Conservation (phyloP, 2,113 vertebrate genomes). For the Colinus virginianus region DNA sequence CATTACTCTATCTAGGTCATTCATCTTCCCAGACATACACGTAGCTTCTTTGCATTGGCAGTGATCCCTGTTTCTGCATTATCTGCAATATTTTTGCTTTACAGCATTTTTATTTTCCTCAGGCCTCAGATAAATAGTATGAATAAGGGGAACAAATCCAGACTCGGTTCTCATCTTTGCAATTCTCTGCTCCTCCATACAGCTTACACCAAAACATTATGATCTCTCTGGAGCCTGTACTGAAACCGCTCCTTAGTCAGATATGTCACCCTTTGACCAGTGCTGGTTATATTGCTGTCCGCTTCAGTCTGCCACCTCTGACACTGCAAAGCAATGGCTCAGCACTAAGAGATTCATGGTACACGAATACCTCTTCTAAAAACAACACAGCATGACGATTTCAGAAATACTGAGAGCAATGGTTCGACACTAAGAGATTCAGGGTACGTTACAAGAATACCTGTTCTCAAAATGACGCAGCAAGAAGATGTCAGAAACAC, state of each 20-base stretch:
- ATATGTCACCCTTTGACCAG: background rate
- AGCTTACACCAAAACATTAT: background rate
- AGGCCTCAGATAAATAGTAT: background rate
- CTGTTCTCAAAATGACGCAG: slow-evolving; percentile 65
- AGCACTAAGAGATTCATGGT: slow-evolving; percentile 6
- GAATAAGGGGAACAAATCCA: background rate
- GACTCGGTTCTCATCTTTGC: background rate
- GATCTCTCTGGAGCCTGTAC: background rate
- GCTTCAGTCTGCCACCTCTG: slow-evolving; percentile 38
- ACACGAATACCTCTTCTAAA: slow-evolving; percentile 57
- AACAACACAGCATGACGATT: slow-evolving; percentile 62
- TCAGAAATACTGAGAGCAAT: slow-evolving; percentile 63
- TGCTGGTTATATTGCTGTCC: slow-evolving; percentile 18
- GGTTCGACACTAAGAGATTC: slow-evolving; percentile 21
- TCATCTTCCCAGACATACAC: background rate
- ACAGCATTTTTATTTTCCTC: slow-evolving; percentile 21
- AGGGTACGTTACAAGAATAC: slow-evolving; percentile 43
- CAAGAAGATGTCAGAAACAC: slow-evolving; percentile 47
- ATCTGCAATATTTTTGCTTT: slow-evolving; percentile 46
- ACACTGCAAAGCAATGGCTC: slow-evolving; percentile 44
- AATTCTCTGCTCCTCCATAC: background rate
- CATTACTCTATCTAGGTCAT: slow-evolving; percentile 43
- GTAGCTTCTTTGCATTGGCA: slow-evolving; percentile 9
- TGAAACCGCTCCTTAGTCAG: background rate
- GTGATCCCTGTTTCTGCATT: background rate